Evolutionary conservation across 2,797 vertebrate genomes (phyloP).

Genomic region (Sebastes miniatus): DNA sequence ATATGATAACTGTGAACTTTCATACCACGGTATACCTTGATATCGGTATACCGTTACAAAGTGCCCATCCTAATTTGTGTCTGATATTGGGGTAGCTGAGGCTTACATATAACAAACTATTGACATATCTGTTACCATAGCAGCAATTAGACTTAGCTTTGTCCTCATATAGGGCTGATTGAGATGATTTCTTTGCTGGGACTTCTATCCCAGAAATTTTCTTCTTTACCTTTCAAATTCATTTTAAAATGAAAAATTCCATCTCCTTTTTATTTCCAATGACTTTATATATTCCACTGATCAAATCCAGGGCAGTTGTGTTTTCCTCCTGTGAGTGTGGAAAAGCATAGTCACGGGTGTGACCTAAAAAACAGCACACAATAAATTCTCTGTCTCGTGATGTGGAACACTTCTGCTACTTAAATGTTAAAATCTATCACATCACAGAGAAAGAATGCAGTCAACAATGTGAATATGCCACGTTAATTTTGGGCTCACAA

Average conservation of each 20-base stretch:
- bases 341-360: slow-evolving; percentile 27
- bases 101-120: slow-evolving; percentile 3
- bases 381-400: slow-evolving; percentile 20
- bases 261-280: neutral
- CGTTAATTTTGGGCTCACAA: neutral
- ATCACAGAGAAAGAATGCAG: neutral
- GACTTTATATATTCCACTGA: slow-evolving; percentile 1
- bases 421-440: neutral
- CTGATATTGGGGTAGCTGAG: neutral
- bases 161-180: neutral
- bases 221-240: neutral
- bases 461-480: neutral
- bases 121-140: slow-evolving; percentile 32
- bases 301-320: neutral
- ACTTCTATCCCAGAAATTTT: neutral
- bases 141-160: slow-evolving; percentile 36
- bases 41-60: too few relatives aligned
- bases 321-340: neutral
- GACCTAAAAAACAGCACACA: slow-evolving; percentile 44
- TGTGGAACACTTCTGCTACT: neutral
- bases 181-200: neutral
- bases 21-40: too few relatives aligned
- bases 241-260: neutral
- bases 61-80: neutral
- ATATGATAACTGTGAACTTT: too few relatives aligned